Evolutionary conservation across 2,888 invertebrate species (phyloP).

Genomic region (Argyresthia goedartella): DNA sequence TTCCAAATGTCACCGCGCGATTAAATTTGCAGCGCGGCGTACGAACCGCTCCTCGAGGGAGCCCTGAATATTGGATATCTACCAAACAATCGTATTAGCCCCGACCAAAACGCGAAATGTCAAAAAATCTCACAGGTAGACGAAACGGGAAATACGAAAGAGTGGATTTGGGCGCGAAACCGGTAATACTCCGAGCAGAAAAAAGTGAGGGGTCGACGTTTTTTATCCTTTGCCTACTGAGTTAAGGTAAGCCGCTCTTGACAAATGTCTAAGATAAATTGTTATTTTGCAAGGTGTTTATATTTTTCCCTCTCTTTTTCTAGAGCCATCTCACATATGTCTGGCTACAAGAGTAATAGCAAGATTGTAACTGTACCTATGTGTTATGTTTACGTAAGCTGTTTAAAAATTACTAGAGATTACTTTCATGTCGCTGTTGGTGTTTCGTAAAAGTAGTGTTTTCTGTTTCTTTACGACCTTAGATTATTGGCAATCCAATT

Average conservation of each 20-base stretch:
- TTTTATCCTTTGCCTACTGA: constrained; percentile 49
- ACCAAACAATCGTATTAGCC: not conserved
- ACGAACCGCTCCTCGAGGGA: not conserved
- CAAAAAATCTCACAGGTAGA: no score
- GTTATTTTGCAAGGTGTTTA: constrained; percentile 61
- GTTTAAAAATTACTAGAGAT: constrained; percentile 26
- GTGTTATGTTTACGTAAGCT: constrained; percentile 21
- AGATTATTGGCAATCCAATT: no score
- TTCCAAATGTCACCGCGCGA: not conserved
- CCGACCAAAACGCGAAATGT: no score
- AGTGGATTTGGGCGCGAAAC: not conserved
- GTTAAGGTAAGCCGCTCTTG: constrained; percentile 61
- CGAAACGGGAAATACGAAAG: not conserved
- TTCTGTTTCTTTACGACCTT: no score
- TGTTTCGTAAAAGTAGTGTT: no score
- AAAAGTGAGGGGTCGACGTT: constrained; percentile 29
- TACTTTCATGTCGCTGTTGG: no score
- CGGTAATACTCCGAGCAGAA: constrained; percentile 2
- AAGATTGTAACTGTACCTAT: constrained; percentile 25
- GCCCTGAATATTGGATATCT: constrained; percentile 1
- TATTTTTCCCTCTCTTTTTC: constrained; percentile 19
- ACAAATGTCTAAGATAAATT: constrained; percentile 68
- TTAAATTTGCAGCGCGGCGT: not conserved
- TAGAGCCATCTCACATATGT: constrained; percentile 12
- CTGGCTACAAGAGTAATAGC: constrained; percentile 32